These are phyloP conservation scores for Sturnira hondurensis DNA, from an alignment of 2,113 vertebrate genomes.

Conservation along the genomic window DNA sequence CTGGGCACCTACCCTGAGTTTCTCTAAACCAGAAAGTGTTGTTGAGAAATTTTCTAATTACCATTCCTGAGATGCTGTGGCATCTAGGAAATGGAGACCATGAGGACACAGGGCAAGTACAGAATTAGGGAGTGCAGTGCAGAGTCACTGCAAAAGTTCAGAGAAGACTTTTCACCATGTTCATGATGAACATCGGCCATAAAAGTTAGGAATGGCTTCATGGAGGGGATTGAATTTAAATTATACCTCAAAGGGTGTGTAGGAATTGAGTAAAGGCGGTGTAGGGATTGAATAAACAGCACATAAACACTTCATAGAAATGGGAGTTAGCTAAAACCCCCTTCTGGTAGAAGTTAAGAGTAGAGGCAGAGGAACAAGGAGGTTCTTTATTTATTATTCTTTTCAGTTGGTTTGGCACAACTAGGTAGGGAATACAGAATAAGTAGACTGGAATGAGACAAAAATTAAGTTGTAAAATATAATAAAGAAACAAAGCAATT, in stretches of 20 bases:
- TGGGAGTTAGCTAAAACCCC: not conserved
- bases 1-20: not conserved
- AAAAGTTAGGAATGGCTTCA: not conserved
- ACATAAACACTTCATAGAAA: not conserved
- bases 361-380: not conserved
- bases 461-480: not conserved
- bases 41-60: not conserved
- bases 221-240: not conserved
- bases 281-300: not conserved
- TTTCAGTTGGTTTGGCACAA: not conserved
- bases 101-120: not conserved
- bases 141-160: not conserved
- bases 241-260: rapidly evolving
- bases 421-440: not conserved
- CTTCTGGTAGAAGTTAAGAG: not conserved
- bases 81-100: not conserved
- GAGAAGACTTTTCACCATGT: too few relatives aligned
- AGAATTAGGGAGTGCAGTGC: not conserved
- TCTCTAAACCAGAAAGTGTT: not conserved
- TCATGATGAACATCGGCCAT: not conserved
- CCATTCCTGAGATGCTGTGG: not conserved
- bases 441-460: not conserved
- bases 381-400: not conserved
- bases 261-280: not conserved
- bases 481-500: not conserved